Percentiles rank a stretch among this genome's conserved stretches.
Conservation (phyloP, 2,113 vertebrate species). For the Cercocebus atys region DNA sequence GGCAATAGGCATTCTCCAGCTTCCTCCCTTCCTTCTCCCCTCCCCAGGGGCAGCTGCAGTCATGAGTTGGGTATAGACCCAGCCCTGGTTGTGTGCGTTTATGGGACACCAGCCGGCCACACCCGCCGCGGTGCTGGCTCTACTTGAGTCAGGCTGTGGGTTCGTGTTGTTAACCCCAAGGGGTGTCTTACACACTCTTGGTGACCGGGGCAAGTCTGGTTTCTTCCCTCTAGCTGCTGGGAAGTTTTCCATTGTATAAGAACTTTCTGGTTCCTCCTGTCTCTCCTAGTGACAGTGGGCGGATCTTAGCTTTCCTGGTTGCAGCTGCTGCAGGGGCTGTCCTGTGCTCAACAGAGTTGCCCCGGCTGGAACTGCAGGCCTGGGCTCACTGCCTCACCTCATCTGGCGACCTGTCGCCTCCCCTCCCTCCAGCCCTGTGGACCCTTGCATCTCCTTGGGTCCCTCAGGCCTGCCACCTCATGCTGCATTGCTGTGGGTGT, state of each 20-base stretch:
- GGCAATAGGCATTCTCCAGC: accelerated
- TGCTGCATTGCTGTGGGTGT: accelerated
- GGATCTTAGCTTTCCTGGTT: background rate
- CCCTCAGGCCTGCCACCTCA: background rate
- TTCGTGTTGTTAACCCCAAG: accelerated
- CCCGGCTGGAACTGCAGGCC: background rate
- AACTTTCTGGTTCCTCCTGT: accelerated
- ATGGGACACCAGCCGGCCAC: background rate
- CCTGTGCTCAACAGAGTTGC: too few species aligned
- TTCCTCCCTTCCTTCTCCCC: too few species aligned
- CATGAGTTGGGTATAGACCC: accelerated
- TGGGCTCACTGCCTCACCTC: background rate
- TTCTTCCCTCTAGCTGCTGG: background rate
- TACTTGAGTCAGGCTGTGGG: accelerated
- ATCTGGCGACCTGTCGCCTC: too few species aligned
- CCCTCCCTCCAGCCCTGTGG: background rate
- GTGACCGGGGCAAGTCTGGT: accelerated
- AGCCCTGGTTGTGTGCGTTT: accelerated
- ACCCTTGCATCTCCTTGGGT: background rate
- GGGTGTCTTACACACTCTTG: accelerated
- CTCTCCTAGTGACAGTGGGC: too few species aligned
- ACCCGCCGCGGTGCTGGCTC: accelerated
- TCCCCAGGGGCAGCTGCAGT: background rate
- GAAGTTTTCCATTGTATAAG: accelerated
- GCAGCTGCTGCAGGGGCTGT: too few species aligned